Base-by-base conservation (phyloP, 2,797 vertebrate species). In the Hirundo rustica region DNA sequence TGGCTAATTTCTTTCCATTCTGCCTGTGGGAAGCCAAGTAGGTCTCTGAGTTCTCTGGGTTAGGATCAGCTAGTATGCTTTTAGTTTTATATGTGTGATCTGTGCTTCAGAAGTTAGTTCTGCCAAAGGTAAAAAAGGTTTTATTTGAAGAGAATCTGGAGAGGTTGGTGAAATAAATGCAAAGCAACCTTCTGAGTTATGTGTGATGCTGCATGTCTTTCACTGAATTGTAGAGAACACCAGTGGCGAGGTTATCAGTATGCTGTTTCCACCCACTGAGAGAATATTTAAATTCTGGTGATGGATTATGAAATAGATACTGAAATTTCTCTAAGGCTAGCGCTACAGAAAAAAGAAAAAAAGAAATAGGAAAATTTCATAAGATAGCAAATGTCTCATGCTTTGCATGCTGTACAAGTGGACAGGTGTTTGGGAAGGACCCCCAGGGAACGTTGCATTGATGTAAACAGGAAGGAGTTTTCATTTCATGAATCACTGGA, bases 401-500 rank as follows among this genome's bases (percentile, higher is more conserved):
- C 16, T 94, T 91, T 89, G 36, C 73, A 73, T 82, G 34, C 32
- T 76, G 40, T 92, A 34, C 19, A 76, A 36, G 27, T 0, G 20
- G 87, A 67, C 84, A 91, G 91, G 78, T 96, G 85, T 85, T 80
- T 82, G 64, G 64, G 72, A 91, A 91, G 78, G 79, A 20, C 4
- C 71, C n/a, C 65, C 32, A 34, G 87, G 87, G 87, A 89, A 67
- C 36, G 23, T 55, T 82, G 36, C 29, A 34, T 22, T 82, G 34
- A 79, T 79, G 23, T 53, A 93, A 94, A 85, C 42, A 92, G 68
- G 55, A 89, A 93, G 23, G 16, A 91, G 55, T 42, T 92, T 89
- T 94, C 45, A 87, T 94, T 89, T 94, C 29, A 95, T 61, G 74
- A 94, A 65, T 89, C 64, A 75, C 66, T 95, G 93, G 74, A 74